Base-by-base conservation (phyloP, 2,113 vertebrate genomes). In the Neofelis nebulosa region DNA sequence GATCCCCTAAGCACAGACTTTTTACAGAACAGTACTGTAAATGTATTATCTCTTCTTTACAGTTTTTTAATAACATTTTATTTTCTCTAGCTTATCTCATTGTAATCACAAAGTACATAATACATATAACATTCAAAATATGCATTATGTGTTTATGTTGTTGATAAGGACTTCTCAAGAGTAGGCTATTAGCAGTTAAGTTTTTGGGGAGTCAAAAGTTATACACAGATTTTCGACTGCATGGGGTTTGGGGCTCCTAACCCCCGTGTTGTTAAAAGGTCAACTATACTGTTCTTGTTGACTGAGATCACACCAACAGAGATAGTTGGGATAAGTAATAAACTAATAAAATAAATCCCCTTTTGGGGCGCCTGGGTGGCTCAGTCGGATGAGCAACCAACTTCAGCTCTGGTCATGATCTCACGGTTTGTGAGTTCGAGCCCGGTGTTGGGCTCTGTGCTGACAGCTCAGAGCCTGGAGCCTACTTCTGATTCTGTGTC, bases 311-410 rank as follows among this genome's bases (percentile, higher is more conserved):
- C 8, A 71, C 7, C 61, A 96, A 52, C 48, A 89, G 33, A 95
- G n/a, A 96, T 69, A 23, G 3, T 36, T 88, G 15, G 23, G 33
- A 76, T 52, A 92, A 91, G 90, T 73, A 66, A 89, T 86, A 95
- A 95, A 91, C 69, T 91, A 97, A 90, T 80, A 68, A 87, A 97
- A 88, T 91, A 73, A 84, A 89, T 94, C 83, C 79, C 50, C 93
- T 96, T 98, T 78, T 45, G 45, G 45, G 45, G 45, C 45, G 8
- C 45, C 8, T 45, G 45, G 45, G 45, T 45, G 45, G 45, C 45
- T 45, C 45, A 45, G 45, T 45, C 1, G 8, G 45, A 9, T 45
- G 45, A 45, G 45, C 45, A 45, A 45, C 45, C 45, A 2, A 45
- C 45, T 45, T 45, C 45, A 45, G 45, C 45, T 9, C 45, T 45